phyloP scores from a whole-genome alignment of 2,113 vertebrate species.

The Vombatus ursinus region DNA sequence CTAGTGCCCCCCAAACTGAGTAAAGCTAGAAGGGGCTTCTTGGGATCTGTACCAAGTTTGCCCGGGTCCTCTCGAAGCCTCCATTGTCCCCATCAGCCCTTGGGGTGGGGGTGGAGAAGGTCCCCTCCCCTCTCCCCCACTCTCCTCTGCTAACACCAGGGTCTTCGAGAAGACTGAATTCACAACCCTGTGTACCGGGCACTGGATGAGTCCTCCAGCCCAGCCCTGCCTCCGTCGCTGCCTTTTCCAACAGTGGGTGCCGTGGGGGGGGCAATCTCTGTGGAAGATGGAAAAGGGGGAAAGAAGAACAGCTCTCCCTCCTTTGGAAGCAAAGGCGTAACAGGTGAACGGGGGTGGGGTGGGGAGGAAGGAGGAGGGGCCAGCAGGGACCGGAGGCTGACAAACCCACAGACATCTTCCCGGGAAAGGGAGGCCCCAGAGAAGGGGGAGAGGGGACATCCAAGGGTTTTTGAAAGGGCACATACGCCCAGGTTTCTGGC shows the following conservation, averaged over 20 bases:
- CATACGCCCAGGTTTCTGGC: constrained; percentile 37
- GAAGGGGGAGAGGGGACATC: constrained; percentile 8
- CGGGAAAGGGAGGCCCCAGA: constrained; percentile 2
- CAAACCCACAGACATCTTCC: background rate
- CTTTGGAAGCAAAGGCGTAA: constrained; percentile 53
- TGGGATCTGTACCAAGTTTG: background rate
- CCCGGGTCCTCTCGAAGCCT: background rate
- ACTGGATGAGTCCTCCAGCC: background rate
- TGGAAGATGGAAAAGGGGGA: constrained; percentile 1
- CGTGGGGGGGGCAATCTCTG: background rate
- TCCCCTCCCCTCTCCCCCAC: background rate
- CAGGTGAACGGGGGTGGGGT: constrained; percentile 68
- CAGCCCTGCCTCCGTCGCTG: background rate
- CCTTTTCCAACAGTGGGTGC: background rate
- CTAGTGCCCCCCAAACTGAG: background rate
- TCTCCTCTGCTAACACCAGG: background rate
- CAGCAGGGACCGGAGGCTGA: background rate
- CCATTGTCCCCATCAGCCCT: background rate
- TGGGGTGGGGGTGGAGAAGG: background rate
- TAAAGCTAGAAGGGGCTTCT: background rate
- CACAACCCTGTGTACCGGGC: background rate
- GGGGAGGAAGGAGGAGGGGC: background rate
- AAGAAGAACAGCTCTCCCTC: background rate
- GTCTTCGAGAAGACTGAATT: background rate
- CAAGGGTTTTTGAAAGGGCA: constrained; percentile 73